Percentiles rank a stretch among this genome's conserved stretches.
Conservation (phyloP, 2,888 invertebrate species). For the Drosophila antonietae region DNA sequence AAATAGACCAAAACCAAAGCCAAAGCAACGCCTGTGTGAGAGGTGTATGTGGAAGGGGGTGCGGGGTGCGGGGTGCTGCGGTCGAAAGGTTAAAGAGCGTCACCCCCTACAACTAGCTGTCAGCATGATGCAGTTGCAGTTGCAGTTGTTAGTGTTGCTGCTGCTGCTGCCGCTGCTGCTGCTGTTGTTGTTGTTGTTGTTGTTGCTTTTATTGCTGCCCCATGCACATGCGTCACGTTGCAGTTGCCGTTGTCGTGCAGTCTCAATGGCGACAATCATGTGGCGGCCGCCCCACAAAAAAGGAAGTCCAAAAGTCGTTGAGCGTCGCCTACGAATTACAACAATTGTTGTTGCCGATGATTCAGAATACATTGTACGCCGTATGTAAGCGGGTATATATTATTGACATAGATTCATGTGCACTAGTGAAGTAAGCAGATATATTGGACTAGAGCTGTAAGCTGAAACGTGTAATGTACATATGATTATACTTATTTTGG, state of each 20-base stretch:
- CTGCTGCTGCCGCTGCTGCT: no score
- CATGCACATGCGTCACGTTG: conserved; percentile 17
- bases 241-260: conserved; percentile 59
- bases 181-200: conserved; percentile 7
- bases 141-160: no score
- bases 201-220: conserved; percentile 1
- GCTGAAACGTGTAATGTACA: not conserved
- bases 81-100: conserved; percentile 48
- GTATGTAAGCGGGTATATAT: not conserved
- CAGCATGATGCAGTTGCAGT: conserved; percentile 20
- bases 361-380: conserved; percentile 29
- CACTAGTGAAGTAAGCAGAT: not conserved
- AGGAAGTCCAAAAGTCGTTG: conserved; percentile 52
- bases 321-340: conserved; percentile 53
- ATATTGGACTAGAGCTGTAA: not conserved
- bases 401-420: not conserved
- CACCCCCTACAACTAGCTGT: conserved; percentile 12
- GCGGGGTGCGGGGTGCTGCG: not conserved
- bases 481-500: not conserved
- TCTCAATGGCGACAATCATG: conserved; percentile 59
- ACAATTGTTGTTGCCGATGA: conserved; percentile 39
- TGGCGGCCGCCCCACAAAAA: conserved; percentile 49
- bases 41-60: not conserved
- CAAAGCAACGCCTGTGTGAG: not conserved
- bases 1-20: conserved; percentile 39